Base-by-base conservation (phyloP, 2,888 invertebrate species). In the Tryphoninae sp. region DNA sequence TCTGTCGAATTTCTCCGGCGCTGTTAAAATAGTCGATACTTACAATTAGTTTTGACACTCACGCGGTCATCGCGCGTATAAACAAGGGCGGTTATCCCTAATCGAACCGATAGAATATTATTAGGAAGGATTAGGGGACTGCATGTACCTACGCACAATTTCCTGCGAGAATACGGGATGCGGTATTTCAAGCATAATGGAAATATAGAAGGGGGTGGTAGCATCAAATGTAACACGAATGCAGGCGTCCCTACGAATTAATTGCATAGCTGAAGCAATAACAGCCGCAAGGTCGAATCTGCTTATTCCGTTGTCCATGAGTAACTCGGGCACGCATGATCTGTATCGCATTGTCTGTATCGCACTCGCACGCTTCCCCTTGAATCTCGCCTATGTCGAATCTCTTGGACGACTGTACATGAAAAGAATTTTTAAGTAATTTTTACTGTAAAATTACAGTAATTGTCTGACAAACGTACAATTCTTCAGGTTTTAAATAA, bases 191-290 rank as follows among this genome's bases (percentile, higher is more conserved):
- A 11, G 33, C 42, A 55, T 68, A 69, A 61, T 67, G 55, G 55
- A 58, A 61, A 69, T 49, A 33, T 58, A 45, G 33, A 59, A 40
- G 2, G 61, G 40, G 74, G 49, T 51, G 22, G 64, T 68, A 69
- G 7, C 33, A 33, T 7, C 33, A 33, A 33, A 33, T 0, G 33
- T 33, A 33, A 6, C 33, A 33, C 33, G 33, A 33, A 6, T 6
- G 33, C 33, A 33, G 33, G 33, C 68, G 73, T 69, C 64, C 23
- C 64, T 49, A 19, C 40, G 49, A 74, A 78, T 81, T 81, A 81
- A 81, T 81, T 81, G 26, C 62, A 78, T 19, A 26, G 22, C 3
- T 22, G 55, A 40, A 73, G 40, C 64, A 68, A 69, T 81, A 81
- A 68, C 49, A 58, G 16, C 64, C 22, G 53, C 68, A 81, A 68